Percentiles rank a stretch among this genome's conserved stretches.
Evolutionary conservation across 1,140 invertebrate species (phyloP).

Genomic region (Eumeta japonica): DNA sequence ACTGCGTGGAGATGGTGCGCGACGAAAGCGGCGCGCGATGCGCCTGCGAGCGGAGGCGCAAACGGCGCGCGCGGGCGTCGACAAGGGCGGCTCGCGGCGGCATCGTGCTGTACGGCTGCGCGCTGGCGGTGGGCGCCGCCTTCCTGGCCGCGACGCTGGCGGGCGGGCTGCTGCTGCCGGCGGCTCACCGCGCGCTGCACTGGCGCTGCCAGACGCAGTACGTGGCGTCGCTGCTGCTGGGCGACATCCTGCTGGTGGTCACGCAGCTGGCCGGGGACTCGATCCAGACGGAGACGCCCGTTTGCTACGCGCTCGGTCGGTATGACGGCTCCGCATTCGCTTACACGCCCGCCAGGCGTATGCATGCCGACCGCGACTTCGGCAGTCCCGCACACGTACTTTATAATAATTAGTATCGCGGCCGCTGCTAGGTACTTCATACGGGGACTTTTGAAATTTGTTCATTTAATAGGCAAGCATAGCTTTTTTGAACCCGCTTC

Average conservation of each 20-base stretch:
- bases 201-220: constrained; percentile 84
- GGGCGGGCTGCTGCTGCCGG: constrained; percentile 72
- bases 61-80: constrained; percentile 34
- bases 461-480: no score
- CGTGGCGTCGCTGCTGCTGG: constrained; percentile 75
- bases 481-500: no score
- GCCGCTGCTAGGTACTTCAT: no score
- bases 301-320: constrained; percentile 68
- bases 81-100: no score
- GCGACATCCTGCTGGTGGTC: constrained; percentile 72
- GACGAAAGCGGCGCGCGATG: constrained; percentile 51
- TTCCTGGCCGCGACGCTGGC: constrained; percentile 76
- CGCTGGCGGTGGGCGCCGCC: constrained; percentile 71
- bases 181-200: constrained; percentile 78
- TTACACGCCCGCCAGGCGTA: no score
- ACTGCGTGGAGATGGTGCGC: constrained; percentile 63
- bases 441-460: no score
- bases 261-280: constrained; percentile 65
- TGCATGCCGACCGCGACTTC: no score
- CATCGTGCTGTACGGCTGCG: constrained; percentile 68
- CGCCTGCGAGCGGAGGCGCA: constrained; percentile 61
- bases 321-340: no score
- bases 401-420: no score
- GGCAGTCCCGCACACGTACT: no score
- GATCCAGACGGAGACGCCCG: constrained; percentile 54